A percentile compares a stretch with the other conserved stretches of the same genome.
Evolutionary conservation across 2,888 invertebrate genomes (phyloP).

Genomic region (Acronicta alni): DNA sequence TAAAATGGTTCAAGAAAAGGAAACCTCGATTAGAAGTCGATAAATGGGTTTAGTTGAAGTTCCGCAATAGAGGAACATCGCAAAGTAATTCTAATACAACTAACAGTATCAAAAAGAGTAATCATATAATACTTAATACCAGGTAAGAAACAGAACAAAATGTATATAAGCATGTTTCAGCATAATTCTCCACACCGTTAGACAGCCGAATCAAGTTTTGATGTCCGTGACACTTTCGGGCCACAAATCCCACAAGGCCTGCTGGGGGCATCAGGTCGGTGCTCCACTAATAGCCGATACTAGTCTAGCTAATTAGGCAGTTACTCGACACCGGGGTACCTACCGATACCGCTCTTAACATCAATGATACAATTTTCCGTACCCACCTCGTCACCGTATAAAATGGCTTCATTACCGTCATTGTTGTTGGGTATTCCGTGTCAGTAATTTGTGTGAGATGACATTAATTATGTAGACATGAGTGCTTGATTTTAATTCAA

Average conservation of each 20-base stretch:
- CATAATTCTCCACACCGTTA: slow-evolving; percentile 21
- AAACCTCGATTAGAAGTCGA: not conserved
- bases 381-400: slow-evolving; percentile 21
- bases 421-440: slow-evolving; percentile 20
- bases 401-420: slow-evolving; percentile 37
- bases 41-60: too few relatives aligned
- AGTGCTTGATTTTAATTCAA: too few relatives aligned
- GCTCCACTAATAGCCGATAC: slow-evolving; percentile 54
- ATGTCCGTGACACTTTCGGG: slow-evolving; percentile 47
- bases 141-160: slow-evolving; percentile 5
- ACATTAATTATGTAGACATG: slow-evolving; percentile 5
- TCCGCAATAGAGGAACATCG: not conserved
- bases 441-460: slow-evolving; percentile 21
- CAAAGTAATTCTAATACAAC: slow-evolving; percentile 1
- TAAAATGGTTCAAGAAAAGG: not conserved
- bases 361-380: slow-evolving; percentile 35
- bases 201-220: slow-evolving; percentile 8
- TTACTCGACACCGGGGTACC: slow-evolving; percentile 50
- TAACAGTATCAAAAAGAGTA: slow-evolving; percentile 7
- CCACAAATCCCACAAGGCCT: slow-evolving; percentile 51
- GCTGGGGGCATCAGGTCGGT: slow-evolving; percentile 55
- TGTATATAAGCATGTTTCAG: slow-evolving; percentile 8
- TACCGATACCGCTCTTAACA: slow-evolving; percentile 38
- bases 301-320: slow-evolving; percentile 56
- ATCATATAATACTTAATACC: slow-evolving; percentile 10